These are phyloP conservation scores for Myotis vivesi DNA, from an alignment of 2,797 vertebrate genomes.

Conservation along the genomic window DNA sequence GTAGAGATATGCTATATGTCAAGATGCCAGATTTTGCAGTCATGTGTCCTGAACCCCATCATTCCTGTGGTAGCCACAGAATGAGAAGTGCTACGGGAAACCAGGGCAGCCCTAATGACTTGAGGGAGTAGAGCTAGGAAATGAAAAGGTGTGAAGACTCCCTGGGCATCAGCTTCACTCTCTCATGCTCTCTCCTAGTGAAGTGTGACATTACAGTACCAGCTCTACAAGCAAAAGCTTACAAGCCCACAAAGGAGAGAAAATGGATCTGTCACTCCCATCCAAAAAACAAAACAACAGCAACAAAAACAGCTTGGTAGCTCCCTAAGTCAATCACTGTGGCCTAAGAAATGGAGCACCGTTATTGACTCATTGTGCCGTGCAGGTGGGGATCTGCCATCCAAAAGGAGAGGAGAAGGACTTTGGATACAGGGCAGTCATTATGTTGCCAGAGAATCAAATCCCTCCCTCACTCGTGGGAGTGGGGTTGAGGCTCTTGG, in stretches of 20 bases:
- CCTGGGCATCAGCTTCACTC: neutral
- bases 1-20: neutral
- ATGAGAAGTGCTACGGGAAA: neutral
- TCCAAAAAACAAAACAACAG: neutral
- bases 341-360: neutral
- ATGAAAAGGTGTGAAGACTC: neutral
- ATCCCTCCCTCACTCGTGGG: too few species aligned
- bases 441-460: too few species aligned
- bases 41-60: neutral
- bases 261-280: neutral
- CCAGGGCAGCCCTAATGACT: neutral
- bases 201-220: neutral
- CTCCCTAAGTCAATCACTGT: neutral
- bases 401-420: neutral
- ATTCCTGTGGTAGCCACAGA: neutral
- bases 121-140: neutral
- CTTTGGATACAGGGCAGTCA: neutral
- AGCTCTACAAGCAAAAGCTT: neutral
- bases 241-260: neutral
- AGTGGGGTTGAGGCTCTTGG: too few species aligned
- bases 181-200: neutral
- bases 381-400: rapidly evolving
- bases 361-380: neutral
- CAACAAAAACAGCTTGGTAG: neutral
- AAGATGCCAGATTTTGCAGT: neutral